Percentiles rank a stretch among this genome's conserved stretches.
These are phyloP conservation scores for Yasuhikotakia modesta DNA, from an alignment of 2,797 vertebrate genomes.

Conservation along the genomic window DNA sequence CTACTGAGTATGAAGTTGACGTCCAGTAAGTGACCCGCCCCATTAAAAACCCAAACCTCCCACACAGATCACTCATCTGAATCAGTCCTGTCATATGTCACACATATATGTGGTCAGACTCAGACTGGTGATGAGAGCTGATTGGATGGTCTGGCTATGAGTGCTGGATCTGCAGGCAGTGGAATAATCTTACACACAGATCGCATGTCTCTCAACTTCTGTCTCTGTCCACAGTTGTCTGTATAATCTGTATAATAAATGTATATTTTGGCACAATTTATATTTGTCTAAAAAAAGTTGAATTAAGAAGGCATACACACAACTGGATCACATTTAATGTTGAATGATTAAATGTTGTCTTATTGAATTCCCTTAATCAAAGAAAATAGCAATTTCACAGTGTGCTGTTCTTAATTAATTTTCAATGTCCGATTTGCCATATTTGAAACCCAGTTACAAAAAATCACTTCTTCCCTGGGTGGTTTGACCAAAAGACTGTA, in stretches of 20 bases:
- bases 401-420: slow-evolving; percentile 45
- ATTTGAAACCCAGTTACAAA: slow-evolving; percentile 48
- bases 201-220: too few relatives aligned
- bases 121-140: too few relatives aligned
- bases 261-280: too few relatives aligned
- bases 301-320: background rate
- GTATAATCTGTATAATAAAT: too few relatives aligned
- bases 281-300: too few relatives aligned
- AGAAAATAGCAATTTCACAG: slow-evolving; percentile 43
- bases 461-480: background rate
- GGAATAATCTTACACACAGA: slow-evolving; percentile 12
- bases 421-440: slow-evolving; percentile 47
- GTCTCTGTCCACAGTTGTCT: too few relatives aligned
- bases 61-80: too few relatives aligned
- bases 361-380: slow-evolving; percentile 35
- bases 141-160: too few relatives aligned
- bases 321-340: too few relatives aligned
- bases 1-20: slow-evolving; percentile 90
- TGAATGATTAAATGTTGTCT: slow-evolving; percentile 8
- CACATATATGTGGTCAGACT: too few relatives aligned
- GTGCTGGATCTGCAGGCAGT: too few relatives aligned
- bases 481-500: slow-evolving; percentile 31
- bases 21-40: slow-evolving; percentile 84
- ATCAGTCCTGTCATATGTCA: too few relatives aligned
- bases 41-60: background rate